A percentile compares a stretch with the other conserved stretches of the same genome.
phyloP scores from a whole-genome alignment of 2,888 invertebrate species.

The Cerastis leucographa region DNA sequence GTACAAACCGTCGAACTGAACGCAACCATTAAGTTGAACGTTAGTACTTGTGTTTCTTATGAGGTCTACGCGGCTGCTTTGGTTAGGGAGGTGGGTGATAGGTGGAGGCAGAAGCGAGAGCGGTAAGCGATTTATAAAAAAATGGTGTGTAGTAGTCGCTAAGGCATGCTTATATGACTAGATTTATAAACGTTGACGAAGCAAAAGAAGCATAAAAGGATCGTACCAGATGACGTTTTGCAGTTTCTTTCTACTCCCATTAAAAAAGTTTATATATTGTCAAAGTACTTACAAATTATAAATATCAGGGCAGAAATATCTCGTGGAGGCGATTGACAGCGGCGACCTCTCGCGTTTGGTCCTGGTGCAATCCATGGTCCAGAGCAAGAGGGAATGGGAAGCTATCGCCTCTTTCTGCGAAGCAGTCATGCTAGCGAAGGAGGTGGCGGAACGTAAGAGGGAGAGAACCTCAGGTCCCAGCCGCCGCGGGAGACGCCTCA shows the following conservation, averaged over 20 bases:
- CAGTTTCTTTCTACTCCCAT: neutral
- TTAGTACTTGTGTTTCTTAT: constrained; percentile 68
- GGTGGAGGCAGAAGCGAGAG: constrained; percentile 19
- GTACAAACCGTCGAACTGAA: constrained; percentile 62
- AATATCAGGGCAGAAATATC: neutral
- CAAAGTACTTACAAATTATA: neutral
- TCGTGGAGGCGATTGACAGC: no score
- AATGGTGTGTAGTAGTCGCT: neutral
- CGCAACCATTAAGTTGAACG: constrained; percentile 72
- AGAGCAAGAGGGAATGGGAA: no score
- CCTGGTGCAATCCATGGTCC: no score
- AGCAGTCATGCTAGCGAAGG: no score
- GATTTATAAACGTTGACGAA: neutral
- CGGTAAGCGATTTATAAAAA: neutral
- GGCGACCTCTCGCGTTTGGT: no score
- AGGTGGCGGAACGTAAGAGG: no score
- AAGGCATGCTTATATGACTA: neutral
- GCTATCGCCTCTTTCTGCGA: no score
- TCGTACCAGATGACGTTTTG: neutral
- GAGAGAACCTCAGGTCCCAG: no score
- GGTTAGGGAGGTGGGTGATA: neutral
- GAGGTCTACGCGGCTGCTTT: constrained; percentile 47
- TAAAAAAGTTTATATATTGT: neutral
- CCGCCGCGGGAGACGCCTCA: no score
- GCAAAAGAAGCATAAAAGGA: neutral